Base-by-base conservation (phyloP, 2,113 vertebrate species). In the Vimba vimba region DNA sequence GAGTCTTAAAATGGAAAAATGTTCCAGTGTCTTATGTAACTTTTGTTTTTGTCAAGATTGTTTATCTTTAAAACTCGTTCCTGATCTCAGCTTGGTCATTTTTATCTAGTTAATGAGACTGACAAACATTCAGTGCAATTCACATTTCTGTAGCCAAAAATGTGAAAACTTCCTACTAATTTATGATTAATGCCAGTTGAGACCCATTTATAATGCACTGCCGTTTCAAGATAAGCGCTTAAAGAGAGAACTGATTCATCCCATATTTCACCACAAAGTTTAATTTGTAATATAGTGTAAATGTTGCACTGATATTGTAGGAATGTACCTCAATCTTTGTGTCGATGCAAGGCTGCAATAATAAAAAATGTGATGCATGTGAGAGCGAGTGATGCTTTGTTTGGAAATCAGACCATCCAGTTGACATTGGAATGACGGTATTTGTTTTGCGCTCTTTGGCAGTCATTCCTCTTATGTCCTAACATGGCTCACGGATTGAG, bases 381-480 rank as follows among this genome's bases (percentile, higher is more conserved):
- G 8, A 39, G 8, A 39, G 36, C 21, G 36, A 73, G 69, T 73
- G 36, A 73, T 73, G 36, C 69, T 15, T 75, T 74, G 52, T 75
- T 68, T 68, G 59, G 39, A 30, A 45, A 69, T 10, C 19, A 64
- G 7, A 55, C 47, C 33, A 10, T 77, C 55, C 23, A 25, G 33
- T n/a, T 60, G 15, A 50, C 59, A 27, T 4, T 57, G 64, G 36
- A 74, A 30, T 84, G 33, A 74, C 10, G n/a, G 47, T 69, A 74
- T 87, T 68, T 47, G 30, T 36, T 47, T 9, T 64, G 66, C 9
- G 45, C 30, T 73, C 57, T 52, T 50, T 66, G 39, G 43, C 36
- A 30, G 11, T 64, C 55, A 21, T 71, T 87, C 25, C n/a, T 43
- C 19, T 50, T 79, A 12, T 62, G 64, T 45, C 83, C 62, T 84